phyloP scores from a whole-genome alignment of 2,797 vertebrate genomes.

The Notolabrus celidotus region DNA sequence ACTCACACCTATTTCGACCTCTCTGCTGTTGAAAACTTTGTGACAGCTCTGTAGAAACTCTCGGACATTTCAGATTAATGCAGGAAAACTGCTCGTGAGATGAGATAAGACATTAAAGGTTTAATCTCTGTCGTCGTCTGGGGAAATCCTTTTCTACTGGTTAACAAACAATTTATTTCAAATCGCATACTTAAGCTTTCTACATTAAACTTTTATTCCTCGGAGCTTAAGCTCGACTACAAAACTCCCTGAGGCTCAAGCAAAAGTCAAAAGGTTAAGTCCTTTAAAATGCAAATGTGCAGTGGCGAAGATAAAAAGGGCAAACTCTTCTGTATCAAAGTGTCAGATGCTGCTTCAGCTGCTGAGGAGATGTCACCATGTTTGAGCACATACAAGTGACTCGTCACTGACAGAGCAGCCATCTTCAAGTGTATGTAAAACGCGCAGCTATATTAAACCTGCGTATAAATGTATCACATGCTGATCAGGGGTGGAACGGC shows the following conservation, averaged over 20 bases:
- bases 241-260: neutral
- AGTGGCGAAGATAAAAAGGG: slow-evolving; percentile 42
- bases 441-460: slow-evolving; percentile 70
- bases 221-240: slow-evolving; percentile 3
- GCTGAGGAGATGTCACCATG: slow-evolving; percentile 64
- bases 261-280: slow-evolving; percentile 8
- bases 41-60: slow-evolving; percentile 19
- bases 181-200: slow-evolving; percentile 28
- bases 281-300: slow-evolving; percentile 28
- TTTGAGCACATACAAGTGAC: slow-evolving; percentile 51
- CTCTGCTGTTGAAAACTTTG: slow-evolving; percentile 5
- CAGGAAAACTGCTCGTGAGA: slow-evolving; percentile 14
- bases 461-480: slow-evolving; percentile 54
- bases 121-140: slow-evolving; percentile 35
- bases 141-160: slow-evolving; percentile 46
- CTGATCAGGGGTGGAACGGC: slow-evolving; percentile 42
- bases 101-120: slow-evolving; percentile 21
- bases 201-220: neutral
- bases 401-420: slow-evolving; percentile 51
- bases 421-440: slow-evolving; percentile 56
- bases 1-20: slow-evolving; percentile 43
- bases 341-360: slow-evolving; percentile 69
- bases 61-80: slow-evolving; percentile 12
- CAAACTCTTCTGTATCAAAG: slow-evolving; percentile 45
- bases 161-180: slow-evolving; percentile 26